Conservation (phyloP, 2,888 invertebrate species). For the Lithophane ornitopus region DNA sequence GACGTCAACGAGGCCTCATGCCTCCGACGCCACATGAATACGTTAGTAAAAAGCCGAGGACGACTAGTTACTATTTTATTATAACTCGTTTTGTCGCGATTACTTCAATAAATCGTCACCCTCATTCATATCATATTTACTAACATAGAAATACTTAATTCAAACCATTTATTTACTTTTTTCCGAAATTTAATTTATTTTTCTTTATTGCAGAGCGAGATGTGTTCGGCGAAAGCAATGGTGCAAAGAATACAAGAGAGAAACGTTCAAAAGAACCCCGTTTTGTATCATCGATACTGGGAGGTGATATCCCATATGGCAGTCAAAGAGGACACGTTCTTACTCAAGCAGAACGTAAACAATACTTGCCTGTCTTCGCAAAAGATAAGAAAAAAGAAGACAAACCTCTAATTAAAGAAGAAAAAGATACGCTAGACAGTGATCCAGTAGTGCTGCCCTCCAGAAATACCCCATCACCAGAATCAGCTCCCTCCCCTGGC, state of each 20-base stretch:
- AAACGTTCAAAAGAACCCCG: constrained; percentile 88
- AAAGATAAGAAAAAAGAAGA: constrained; percentile 91
- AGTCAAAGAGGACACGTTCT: constrained; percentile 93
- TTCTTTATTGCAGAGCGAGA: constrained; percentile 88
- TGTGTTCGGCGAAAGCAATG: constrained; percentile 86
- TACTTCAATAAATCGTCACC: constrained; percentile 28
- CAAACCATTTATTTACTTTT: neutral
- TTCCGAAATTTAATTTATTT: constrained; percentile 21
- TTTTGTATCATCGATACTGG: constrained; percentile 95
- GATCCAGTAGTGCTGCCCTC: constrained; percentile 91
- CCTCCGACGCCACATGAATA: constrained; percentile 86
- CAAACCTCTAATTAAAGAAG: constrained; percentile 90
- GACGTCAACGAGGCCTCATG: constrained; percentile 89
- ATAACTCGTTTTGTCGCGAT: constrained; percentile 64
- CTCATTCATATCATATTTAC: constrained; percentile 7
- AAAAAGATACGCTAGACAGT: constrained; percentile 92
- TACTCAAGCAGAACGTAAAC: constrained; percentile 95
- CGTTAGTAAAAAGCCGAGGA: constrained; percentile 83
- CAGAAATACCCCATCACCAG: constrained; percentile 88
- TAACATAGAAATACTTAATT: constrained; percentile 1
- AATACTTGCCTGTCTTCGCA: constrained; percentile 92
- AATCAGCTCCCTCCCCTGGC: constrained; percentile 91
- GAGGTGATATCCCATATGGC: constrained; percentile 95
- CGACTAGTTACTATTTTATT: constrained; percentile 73
- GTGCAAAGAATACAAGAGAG: constrained; percentile 77